Percentiles rank a stretch among this genome's conserved stretches.
These are phyloP conservation scores for Bubo blakistoni DNA, from an alignment of 2,113 vertebrate genomes.

Conservation along the genomic window DNA sequence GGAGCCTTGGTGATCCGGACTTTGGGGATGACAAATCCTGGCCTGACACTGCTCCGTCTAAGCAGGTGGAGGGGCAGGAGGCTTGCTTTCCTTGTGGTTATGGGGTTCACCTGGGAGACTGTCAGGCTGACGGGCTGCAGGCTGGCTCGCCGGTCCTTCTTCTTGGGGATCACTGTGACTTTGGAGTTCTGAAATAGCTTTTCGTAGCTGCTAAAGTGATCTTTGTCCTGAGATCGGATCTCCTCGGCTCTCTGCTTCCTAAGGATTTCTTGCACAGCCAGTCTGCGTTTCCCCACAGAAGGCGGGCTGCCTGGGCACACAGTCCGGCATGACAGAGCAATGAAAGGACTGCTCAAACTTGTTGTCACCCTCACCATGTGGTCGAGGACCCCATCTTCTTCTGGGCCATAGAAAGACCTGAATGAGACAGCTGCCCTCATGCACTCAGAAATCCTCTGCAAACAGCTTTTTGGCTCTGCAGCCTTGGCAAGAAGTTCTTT, in stretches of 20 bases:
- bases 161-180: conserved; percentile 69
- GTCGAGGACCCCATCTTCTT: conserved; percentile 86
- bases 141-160: conserved; percentile 75
- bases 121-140: conserved; percentile 64
- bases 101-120: neutral
- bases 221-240: conserved; percentile 64
- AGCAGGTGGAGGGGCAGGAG: conserved; percentile 82
- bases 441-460: conserved; percentile 80
- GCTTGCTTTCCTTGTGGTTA: conserved; percentile 78
- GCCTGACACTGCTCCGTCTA: conserved; percentile 86
- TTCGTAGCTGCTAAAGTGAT: conserved; percentile 62
- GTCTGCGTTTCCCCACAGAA: conserved; percentile 82
- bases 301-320: conserved; percentile 89
- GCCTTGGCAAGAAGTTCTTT: conserved; percentile 78
- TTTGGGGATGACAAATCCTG: conserved; percentile 84
- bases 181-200: conserved; percentile 79
- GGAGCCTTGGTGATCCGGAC: conserved; percentile 90
- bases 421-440: conserved; percentile 76
- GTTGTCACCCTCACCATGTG: conserved; percentile 94
- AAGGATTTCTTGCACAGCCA: conserved; percentile 88
- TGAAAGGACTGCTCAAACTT: conserved; percentile 82
- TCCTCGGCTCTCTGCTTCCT: conserved; percentile 71
- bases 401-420: conserved; percentile 74
- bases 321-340: conserved; percentile 83
- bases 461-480: conserved; percentile 81